Conservation (phyloP, 1,140 invertebrate species). For the Aethina tumida region DNA sequence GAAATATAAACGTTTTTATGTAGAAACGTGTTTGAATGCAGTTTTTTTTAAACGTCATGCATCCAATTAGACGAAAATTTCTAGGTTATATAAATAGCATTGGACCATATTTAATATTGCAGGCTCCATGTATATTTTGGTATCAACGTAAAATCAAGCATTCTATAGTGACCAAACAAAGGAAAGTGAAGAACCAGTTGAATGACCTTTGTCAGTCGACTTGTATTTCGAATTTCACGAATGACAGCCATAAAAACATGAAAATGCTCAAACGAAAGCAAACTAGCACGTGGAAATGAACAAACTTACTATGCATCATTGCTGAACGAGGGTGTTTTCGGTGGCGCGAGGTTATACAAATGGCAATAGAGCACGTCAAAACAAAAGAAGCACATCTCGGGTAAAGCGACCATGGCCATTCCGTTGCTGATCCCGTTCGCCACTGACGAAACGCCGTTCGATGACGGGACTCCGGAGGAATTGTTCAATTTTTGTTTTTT, state of each 20-base stretch:
- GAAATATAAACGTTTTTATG: no score
- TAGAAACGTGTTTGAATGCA: no score
- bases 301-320: conserved; percentile 91
- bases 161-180: no score
- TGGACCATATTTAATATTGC: no score
- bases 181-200: conserved; percentile 9
- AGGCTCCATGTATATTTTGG: no score
- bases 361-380: conserved; percentile 95
- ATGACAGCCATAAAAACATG: neutral
- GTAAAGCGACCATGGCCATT: conserved; percentile 61
- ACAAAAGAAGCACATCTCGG: conserved; percentile 97
- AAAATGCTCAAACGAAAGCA: neutral
- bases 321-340: conserved; percentile 80
- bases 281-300: neutral
- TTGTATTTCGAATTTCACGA: no score
- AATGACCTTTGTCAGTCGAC: conserved; percentile 5
- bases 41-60: no score
- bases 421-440: conserved; percentile 34
- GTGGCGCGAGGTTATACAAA: conserved; percentile 83
- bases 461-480: conserved; percentile 42
- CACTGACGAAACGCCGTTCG: conserved; percentile 38
- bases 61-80: no score
- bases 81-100: no score
- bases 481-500: conserved; percentile 84
- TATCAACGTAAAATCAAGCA: no score